phyloP scores from a whole-genome alignment of 35 echinoderm and acorn worm genomes.

The Amphiura filiformis region DNA sequence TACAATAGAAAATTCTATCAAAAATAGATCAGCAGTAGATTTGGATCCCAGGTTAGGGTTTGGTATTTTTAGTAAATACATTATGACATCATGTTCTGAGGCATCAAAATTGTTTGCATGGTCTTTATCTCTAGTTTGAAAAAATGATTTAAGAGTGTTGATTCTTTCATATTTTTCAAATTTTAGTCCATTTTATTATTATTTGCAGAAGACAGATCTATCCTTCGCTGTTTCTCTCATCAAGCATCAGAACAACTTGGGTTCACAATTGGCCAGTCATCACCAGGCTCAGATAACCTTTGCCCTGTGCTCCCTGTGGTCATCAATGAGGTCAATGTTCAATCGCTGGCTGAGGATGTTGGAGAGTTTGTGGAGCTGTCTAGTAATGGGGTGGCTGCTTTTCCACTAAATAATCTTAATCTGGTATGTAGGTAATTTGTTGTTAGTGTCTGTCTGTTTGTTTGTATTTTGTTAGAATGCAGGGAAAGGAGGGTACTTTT shows the following conservation, averaged over 20 bases:
- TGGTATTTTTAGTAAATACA: too few species aligned
- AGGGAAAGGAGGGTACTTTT: too few species aligned
- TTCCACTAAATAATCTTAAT: slow-evolving; percentile 71
- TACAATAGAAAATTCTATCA: too few species aligned
- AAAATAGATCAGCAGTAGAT: too few species aligned
- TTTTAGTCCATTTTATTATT: not conserved
- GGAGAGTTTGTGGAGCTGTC: slow-evolving; percentile 82
- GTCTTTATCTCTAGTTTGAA: too few species aligned
- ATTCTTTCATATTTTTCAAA: not conserved
- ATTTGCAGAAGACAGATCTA: slow-evolving; percentile 49
- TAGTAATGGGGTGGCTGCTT: slow-evolving; percentile 53
- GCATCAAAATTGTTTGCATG: too few species aligned
- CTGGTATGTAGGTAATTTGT: slow-evolving; percentile 52
- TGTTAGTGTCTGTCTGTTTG: too few species aligned
- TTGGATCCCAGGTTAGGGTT: too few species aligned
- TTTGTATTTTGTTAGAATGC: too few species aligned
- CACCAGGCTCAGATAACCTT: slow-evolving; percentile 53
- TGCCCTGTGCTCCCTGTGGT: slow-evolving; percentile 71
- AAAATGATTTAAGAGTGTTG: too few species aligned
- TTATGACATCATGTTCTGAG: too few species aligned
- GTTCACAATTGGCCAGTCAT: slow-evolving; percentile 40
- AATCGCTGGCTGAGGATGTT: slow-evolving; percentile 28
- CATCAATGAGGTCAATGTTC: slow-evolving; percentile 87
- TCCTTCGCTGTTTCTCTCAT: slow-evolving; percentile 69
- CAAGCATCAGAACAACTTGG: slow-evolving; percentile 45